Evolutionary conservation across 2,113 vertebrate genomes (phyloP).

Genomic region (Saguinus midas): DNA sequence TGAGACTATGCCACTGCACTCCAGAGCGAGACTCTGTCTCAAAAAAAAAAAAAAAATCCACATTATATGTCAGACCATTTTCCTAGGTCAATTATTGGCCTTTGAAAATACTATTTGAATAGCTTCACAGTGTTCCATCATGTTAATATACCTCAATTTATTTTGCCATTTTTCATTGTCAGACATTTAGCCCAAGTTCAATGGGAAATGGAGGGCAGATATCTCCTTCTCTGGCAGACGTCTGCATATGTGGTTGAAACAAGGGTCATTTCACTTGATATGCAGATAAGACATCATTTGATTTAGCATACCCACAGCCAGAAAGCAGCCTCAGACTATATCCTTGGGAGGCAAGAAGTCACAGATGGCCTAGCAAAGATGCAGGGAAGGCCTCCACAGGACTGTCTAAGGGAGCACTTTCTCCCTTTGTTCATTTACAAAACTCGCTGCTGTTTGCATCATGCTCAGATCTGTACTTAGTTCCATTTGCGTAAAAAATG

Average conservation of each 20-base stretch:
- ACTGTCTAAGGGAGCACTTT: not conserved
- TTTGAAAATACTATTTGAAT: not conserved
- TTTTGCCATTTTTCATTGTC: not conserved
- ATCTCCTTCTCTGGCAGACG: not conserved
- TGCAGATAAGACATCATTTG: not conserved
- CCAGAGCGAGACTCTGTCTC: too few relatives aligned
- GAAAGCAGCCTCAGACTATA: too few relatives aligned
- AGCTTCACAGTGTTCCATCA: not conserved
- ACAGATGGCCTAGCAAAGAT: not conserved
- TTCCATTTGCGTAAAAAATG: not conserved
- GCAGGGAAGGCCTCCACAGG: not conserved
- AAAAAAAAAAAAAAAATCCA: too few relatives aligned
- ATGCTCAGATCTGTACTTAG: not conserved
- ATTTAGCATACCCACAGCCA: fast-evolving
- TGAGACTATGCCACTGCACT: too few relatives aligned
- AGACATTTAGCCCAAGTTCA: not conserved
- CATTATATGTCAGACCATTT: not conserved
- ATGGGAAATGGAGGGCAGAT: not conserved
- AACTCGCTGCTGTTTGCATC: not conserved
- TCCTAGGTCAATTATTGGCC: not conserved
- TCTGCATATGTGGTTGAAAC: not conserved
- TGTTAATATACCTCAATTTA: not conserved
- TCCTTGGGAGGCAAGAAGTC: not conserved
- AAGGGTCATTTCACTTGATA: not conserved
- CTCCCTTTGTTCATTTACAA: not conserved